Conservation (phyloP, 37 sponge, comb jelly and placozoan genomes). For the Trichoplax adhaerens region DNA sequence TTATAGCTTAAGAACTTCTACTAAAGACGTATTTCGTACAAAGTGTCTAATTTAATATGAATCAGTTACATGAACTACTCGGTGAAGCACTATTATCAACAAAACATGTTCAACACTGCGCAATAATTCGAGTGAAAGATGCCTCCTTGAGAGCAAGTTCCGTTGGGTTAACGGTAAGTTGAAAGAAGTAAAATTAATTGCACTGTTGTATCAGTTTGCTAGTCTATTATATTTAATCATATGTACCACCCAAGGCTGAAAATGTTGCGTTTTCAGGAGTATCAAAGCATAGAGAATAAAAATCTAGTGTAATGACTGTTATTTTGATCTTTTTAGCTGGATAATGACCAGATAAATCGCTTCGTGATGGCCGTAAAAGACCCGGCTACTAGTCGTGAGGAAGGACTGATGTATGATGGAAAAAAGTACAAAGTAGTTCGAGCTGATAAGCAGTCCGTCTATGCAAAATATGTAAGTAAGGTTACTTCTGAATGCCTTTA, state of each 20-base stretch:
- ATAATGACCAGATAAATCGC: conserved; percentile 28
- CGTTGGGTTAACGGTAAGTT: conserved; percentile 30
- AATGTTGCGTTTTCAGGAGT: too few relatives aligned
- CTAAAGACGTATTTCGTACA: too few relatives aligned
- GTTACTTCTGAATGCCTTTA: neutral
- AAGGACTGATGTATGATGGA: conserved; percentile 59
- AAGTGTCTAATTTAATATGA: conserved; percentile 17
- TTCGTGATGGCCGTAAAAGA: conserved; percentile 28
- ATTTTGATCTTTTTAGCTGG: conserved; percentile 7
- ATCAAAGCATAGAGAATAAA: too few relatives aligned
- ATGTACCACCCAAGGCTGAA: too few relatives aligned
- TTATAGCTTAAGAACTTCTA: too few relatives aligned
- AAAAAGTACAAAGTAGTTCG: conserved; percentile 41
- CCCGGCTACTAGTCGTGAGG: conserved; percentile 20
- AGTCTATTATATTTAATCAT: too few relatives aligned
- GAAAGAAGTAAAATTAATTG: too few relatives aligned
- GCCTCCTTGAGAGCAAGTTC: conserved; percentile 47
- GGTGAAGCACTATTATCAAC: conserved; percentile 51
- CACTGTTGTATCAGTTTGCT: too few relatives aligned
- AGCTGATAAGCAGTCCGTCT: conserved; percentile 61
- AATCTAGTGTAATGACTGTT: too few relatives aligned
- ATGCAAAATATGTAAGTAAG: conserved; percentile 42
- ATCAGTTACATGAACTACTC: conserved; percentile 43
- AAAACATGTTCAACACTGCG: conserved; percentile 68
- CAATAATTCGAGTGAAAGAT: conserved; percentile 47